Percentiles rank a stretch among this genome's conserved stretches.
phyloP scores from a whole-genome alignment of 2,113 vertebrate genomes.

The Canis aureus region DNA sequence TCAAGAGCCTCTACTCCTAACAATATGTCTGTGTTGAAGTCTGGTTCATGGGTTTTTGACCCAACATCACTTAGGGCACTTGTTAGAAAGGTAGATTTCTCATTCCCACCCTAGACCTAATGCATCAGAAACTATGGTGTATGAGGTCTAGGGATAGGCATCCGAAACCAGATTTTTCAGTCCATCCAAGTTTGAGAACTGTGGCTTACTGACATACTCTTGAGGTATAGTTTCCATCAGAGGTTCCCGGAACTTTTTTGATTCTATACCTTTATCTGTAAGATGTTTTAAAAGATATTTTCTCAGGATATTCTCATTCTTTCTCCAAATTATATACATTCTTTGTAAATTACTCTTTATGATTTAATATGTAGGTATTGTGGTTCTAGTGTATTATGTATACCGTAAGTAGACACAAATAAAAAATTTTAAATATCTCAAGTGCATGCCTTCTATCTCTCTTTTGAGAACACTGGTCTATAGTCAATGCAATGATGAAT shows the following conservation, averaged over 20 bases:
- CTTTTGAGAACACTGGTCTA: not conserved
- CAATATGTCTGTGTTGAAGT: not conserved
- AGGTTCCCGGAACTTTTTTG: not conserved
- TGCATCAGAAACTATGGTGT: not conserved
- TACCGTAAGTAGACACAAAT: not conserved
- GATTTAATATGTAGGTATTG: not conserved
- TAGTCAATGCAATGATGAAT: not conserved
- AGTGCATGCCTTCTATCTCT: not conserved
- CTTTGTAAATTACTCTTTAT: not conserved
- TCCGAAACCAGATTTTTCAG: not conserved
- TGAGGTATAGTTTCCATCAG: not conserved
- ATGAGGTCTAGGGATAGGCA: not conserved
- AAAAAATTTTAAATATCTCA: not conserved
- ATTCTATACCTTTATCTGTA: not conserved
- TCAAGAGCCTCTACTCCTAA: not conserved
- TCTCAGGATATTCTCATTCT: not conserved
- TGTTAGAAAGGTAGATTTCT: not conserved
- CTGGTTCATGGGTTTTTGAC: not conserved
- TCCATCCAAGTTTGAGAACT: not conserved
- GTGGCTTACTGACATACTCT: not conserved
- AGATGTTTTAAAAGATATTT: not conserved
- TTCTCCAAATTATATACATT: not conserved
- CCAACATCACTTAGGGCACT: not conserved
- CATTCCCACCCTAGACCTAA: too few relatives aligned
- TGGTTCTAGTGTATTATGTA: not conserved